Percentiles rank a stretch among this genome's conserved stretches.
phyloP scores from a whole-genome alignment of 2,113 vertebrate species.

The Heterotis niloticus region DNA sequence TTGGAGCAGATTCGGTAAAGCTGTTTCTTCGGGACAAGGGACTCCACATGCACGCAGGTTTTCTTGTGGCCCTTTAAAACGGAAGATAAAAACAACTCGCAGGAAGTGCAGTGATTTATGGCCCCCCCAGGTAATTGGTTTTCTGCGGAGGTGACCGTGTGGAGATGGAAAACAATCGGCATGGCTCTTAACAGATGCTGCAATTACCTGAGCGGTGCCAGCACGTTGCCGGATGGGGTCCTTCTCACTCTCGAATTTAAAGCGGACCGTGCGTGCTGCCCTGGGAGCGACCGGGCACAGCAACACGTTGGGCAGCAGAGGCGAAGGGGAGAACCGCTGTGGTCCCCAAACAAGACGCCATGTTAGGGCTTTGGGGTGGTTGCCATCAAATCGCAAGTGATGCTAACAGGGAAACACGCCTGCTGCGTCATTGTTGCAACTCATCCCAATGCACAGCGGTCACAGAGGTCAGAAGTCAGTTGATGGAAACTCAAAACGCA shows the following conservation, averaged over 20 bases:
- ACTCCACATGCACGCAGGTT: conserved; percentile 18
- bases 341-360: too few relatives aligned
- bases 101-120: conserved; percentile 55
- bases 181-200: conserved; percentile 71
- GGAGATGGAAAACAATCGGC: conserved; percentile 71
- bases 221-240: conserved; percentile 42
- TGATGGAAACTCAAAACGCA: too few relatives aligned
- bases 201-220: conserved; percentile 67
- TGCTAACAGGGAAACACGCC: too few relatives aligned
- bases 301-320: not conserved
- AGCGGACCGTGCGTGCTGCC: not conserved
- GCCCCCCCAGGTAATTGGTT: conserved; percentile 66
- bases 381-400: too few relatives aligned
- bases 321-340: not conserved
- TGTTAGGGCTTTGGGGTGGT: too few relatives aligned
- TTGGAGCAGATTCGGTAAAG: not conserved
- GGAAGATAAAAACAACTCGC: conserved; percentile 42
- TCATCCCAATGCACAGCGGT: too few relatives aligned
- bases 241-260: conserved; percentile 13
- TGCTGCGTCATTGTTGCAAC: too few relatives aligned
- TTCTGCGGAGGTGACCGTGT: conserved; percentile 72
- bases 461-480: too few relatives aligned
- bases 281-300: conserved; percentile 11
- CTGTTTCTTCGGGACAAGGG: conserved; percentile 1
- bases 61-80: conserved; percentile 41